These are phyloP conservation scores for Natrix natrix DNA, from an alignment of 2,797 vertebrate species.

Conservation along the genomic window DNA sequence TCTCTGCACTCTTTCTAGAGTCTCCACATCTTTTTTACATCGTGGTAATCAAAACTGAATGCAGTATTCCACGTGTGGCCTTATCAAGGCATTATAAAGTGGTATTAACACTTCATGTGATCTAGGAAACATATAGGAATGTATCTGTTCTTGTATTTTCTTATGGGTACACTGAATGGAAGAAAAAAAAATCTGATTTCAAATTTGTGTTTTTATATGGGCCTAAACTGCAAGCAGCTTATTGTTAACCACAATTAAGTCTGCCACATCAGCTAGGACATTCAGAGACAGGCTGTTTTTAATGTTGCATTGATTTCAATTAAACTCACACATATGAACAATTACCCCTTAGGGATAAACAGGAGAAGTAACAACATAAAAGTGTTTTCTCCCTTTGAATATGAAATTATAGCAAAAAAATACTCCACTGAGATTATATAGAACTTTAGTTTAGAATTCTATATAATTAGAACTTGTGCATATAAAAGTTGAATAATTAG, in stretches of 20 bases:
- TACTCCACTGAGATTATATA: not conserved
- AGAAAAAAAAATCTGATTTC: not conserved
- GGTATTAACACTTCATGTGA: no score
- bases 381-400: not conserved
- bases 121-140: not conserved
- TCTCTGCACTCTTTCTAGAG: no score
- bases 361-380: not conserved
- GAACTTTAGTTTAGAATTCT: conserved; percentile 17
- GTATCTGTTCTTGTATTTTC: not conserved
- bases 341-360: not conserved
- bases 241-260: not conserved
- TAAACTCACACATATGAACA: conserved; percentile 1
- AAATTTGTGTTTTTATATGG: not conserved
- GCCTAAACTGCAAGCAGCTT: not conserved
- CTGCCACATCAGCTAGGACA: conserved; percentile 1
- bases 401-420: not conserved
- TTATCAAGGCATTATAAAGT: no score
- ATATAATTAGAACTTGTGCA: not conserved
- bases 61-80: no score
- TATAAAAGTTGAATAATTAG: not conserved
- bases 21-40: no score
- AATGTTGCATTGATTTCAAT: not conserved
- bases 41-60: no score
- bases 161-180: not conserved
- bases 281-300: not conserved